phyloP scores from a whole-genome alignment of 2,888 invertebrate species.

The Aphrophora alni region DNA sequence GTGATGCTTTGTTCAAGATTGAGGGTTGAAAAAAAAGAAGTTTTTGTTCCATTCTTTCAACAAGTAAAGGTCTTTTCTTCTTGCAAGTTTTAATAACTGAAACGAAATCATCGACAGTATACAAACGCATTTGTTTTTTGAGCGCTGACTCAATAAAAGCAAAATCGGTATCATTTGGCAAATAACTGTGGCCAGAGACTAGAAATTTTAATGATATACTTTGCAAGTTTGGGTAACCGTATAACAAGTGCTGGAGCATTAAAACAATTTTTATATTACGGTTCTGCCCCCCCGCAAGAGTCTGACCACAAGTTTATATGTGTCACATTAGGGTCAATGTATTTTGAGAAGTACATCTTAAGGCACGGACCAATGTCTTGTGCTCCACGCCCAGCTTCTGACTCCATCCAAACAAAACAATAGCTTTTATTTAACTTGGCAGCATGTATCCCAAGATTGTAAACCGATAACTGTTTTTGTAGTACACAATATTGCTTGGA shows the following conservation, averaged over 20 bases:
- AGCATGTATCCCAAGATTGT: slow-evolving; percentile 50
- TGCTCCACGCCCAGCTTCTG: slow-evolving; percentile 49
- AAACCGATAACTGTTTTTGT: slow-evolving; percentile 51
- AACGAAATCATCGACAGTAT: slow-evolving; percentile 33
- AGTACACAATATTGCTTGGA: slow-evolving; percentile 49
- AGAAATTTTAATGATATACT: slow-evolving; percentile 44
- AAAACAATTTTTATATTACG: slow-evolving; percentile 46
- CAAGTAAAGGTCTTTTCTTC: slow-evolving; percentile 38
- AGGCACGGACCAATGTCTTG: slow-evolving; percentile 51
- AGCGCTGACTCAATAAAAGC: slow-evolving; percentile 48
- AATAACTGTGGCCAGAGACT: slow-evolving; percentile 45
- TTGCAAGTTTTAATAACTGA: slow-evolving; percentile 37
- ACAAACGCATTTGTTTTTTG: slow-evolving; percentile 42
- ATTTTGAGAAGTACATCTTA: slow-evolving; percentile 42
- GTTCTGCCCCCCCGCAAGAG: slow-evolving; percentile 49
- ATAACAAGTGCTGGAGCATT: slow-evolving; percentile 43
- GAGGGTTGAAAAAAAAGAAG: slow-evolving; percentile 31
- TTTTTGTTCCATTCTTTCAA: slow-evolving; percentile 39
- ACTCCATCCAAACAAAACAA: slow-evolving; percentile 51
- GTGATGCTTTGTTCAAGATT: slow-evolving; percentile 17
- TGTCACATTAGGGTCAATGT: neutral
- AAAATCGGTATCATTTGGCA: slow-evolving; percentile 48
- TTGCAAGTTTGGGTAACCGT: slow-evolving; percentile 40
- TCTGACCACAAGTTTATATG: slow-evolving; percentile 42
- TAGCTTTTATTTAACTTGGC: slow-evolving; percentile 43